phyloP scores from a whole-genome alignment of 1,140 invertebrate genomes.

The Drosophila ogumai region DNA sequence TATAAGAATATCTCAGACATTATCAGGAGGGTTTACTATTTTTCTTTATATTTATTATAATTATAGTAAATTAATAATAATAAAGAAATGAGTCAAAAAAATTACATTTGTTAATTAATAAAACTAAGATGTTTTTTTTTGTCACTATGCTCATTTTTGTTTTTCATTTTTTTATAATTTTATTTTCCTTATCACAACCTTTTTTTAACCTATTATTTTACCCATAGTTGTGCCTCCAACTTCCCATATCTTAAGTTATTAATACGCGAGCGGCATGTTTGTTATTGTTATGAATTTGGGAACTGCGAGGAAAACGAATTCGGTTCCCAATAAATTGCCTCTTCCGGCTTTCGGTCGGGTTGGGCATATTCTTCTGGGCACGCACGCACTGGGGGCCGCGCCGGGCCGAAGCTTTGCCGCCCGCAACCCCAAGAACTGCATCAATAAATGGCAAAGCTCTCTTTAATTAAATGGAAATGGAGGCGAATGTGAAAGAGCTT shows the following conservation, averaged over 20 bases:
- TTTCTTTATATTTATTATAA: no score
- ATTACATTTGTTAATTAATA: no score
- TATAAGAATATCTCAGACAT: not conserved
- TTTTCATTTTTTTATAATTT: not conserved
- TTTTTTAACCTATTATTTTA: not conserved
- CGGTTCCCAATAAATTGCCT: constrained; percentile 54
- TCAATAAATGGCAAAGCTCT: constrained; percentile 73
- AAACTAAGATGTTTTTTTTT: no score
- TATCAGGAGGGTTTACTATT: not conserved
- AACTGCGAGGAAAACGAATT: constrained; percentile 44
- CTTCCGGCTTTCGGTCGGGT: constrained; percentile 55
- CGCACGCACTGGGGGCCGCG: constrained; percentile 1
- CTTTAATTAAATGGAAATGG: constrained; percentile 71
- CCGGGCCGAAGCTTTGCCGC: constrained; percentile 51
- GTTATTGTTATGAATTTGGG: constrained; percentile 65
- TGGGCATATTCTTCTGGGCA: constrained; percentile 28
- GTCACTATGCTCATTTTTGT: no score
- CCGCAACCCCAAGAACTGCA: constrained; percentile 52
- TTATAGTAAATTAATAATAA: no score
- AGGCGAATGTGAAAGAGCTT: constrained; percentile 67
- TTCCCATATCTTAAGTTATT: constrained; percentile 16
- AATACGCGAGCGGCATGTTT: constrained; percentile 30
- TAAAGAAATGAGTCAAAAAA: no score
- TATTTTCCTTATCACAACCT: not conserved
- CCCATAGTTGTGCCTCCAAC: not conserved